phyloP scores from a whole-genome alignment of 1,140 invertebrate genomes.

The Tribolium madens region DNA sequence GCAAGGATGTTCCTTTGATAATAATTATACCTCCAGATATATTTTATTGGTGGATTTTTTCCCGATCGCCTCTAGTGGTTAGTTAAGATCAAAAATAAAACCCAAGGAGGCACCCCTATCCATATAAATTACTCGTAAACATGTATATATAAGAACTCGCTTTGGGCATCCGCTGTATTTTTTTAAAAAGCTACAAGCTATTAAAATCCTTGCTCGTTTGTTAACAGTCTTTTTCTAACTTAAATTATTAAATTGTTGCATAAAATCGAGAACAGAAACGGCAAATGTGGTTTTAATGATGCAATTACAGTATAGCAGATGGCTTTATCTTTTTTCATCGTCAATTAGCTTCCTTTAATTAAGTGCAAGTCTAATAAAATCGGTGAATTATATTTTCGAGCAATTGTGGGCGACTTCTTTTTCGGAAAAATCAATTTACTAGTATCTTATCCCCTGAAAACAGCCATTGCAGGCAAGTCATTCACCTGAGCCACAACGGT shows the following conservation, averaged over 20 bases:
- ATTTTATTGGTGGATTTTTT: conserved; percentile 29
- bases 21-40: conserved; percentile 25
- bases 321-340: conserved; percentile 28
- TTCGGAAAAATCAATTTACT: conserved; percentile 9
- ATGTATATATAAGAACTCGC: conserved; percentile 14
- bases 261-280: conserved; percentile 29
- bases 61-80: conserved; percentile 6
- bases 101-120: conserved; percentile 30
- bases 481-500: not conserved
- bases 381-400: conserved; percentile 1
- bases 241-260: conserved; percentile 33
- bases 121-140: conserved; percentile 35
- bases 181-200: not conserved
- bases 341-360: conserved; percentile 31
- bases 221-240: conserved; percentile 21
- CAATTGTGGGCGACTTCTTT: not conserved
- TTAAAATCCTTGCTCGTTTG: conserved; percentile 33
- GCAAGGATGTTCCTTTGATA: conserved; percentile 22
- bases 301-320: conserved; percentile 20
- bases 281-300: conserved; percentile 28
- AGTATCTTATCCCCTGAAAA: not conserved
- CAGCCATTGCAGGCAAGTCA: not conserved
- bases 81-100: conserved; percentile 36
- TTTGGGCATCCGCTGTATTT: conserved; percentile 17
- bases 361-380: conserved; percentile 20